Evolutionary conservation across 2,797 vertebrate species (phyloP).

Genomic region (Chiroxiphia lanceolata): DNA sequence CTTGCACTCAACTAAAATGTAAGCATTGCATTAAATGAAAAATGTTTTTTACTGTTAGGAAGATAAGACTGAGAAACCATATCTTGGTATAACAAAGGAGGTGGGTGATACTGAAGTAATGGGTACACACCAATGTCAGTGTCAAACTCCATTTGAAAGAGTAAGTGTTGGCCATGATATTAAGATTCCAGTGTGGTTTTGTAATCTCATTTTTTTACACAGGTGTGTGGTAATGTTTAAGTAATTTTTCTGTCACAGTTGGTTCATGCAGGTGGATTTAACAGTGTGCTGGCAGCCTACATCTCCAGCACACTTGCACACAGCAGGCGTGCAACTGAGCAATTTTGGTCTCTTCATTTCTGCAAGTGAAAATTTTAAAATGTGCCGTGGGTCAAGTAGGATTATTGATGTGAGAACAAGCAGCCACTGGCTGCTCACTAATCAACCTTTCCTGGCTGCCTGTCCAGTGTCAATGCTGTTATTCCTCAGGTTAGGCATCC

Average conservation of each 20-base stretch:
- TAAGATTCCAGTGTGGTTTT: neutral
- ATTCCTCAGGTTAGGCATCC: neutral
- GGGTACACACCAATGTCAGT: neutral
- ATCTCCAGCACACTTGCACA: neutral
- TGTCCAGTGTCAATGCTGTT: neutral
- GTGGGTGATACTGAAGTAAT: neutral
- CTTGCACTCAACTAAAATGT: neutral
- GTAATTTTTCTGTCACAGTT: neutral
- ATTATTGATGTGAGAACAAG: slow-evolving; percentile 15
- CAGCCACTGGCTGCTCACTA: neutral
- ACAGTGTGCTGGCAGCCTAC: neutral
- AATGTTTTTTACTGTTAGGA: neutral
- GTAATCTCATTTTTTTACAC: neutral
- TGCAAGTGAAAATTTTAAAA: neutral
- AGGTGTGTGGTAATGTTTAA: neutral
- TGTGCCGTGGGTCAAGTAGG: neutral
- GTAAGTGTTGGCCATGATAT: neutral
- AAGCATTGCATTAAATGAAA: neutral
- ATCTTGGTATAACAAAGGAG: neutral
- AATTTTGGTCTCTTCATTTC: neutral
- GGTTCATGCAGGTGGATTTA: neutral
- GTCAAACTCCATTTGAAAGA: neutral
- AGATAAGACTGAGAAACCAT: neutral
- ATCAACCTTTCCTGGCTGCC: neutral
- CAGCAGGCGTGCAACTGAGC: neutral